These are phyloP conservation scores for Nothocercus nigrocapillus DNA, from an alignment of 2,113 vertebrate genomes.

Conservation along the genomic window DNA sequence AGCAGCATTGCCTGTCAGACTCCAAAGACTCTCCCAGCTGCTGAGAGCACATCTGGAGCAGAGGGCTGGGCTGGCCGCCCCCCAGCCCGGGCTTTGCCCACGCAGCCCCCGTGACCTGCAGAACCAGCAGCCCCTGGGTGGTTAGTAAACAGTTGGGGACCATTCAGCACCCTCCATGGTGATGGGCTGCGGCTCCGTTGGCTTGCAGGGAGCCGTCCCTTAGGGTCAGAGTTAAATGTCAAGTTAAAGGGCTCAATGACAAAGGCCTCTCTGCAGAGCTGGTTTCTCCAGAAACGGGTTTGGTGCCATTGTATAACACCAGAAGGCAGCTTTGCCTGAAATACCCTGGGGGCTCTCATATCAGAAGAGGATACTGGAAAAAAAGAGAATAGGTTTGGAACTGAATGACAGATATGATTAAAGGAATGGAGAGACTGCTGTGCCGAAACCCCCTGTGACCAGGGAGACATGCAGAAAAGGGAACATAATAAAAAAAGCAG, in stretches of 20 bases:
- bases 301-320: neutral
- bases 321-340: neutral
- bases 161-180: neutral
- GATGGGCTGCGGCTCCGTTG: neutral
- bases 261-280: neutral
- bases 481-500: neutral
- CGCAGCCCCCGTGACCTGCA: neutral
- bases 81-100: neutral
- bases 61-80: neutral
- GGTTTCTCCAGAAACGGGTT: neutral
- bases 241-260: neutral
- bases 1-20: neutral
- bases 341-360: neutral
- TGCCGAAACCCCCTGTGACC: neutral
- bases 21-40: neutral
- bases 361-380: neutral
- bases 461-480: neutral
- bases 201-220: neutral
- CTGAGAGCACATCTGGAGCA: neutral
- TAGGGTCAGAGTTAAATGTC: neutral
- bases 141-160: neutral
- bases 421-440: neutral
- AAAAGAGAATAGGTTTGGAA: neutral
- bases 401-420: neutral
- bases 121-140: fast-evolving